phyloP scores from a whole-genome alignment of 2,888 invertebrate species.

The Nycteola revayana region DNA sequence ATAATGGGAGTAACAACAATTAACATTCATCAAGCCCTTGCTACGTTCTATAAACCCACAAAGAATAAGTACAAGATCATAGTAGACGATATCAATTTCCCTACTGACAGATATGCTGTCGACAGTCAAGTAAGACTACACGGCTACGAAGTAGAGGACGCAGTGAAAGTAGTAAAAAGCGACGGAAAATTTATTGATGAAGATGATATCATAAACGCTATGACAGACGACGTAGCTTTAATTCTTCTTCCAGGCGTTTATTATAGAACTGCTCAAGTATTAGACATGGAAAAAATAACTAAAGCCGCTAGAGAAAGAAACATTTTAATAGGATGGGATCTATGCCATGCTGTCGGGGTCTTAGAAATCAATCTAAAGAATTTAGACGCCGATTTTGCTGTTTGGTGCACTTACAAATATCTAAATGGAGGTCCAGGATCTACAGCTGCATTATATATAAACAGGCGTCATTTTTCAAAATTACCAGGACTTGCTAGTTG shows the following conservation, averaged over 20 bases:
- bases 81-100: conserved; percentile 65
- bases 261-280: conserved; percentile 60
- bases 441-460: conserved; percentile 56
- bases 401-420: conserved; percentile 74
- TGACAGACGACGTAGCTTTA: conserved; percentile 62
- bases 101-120: conserved; percentile 66
- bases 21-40: conserved; percentile 61
- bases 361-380: conserved; percentile 57
- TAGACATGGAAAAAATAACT: conserved; percentile 60
- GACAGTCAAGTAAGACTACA: conserved; percentile 64
- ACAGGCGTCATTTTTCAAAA: conserved; percentile 55
- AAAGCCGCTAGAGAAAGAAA: conserved; percentile 50
- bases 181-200: conserved; percentile 50
- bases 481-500: conserved; percentile 63
- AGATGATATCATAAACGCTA: conserved; percentile 57
- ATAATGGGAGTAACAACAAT: conserved; percentile 54
- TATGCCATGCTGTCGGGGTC: conserved; percentile 61
- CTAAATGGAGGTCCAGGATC: conserved; percentile 69
- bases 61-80: conserved; percentile 57
- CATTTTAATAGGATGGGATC: conserved; percentile 66
- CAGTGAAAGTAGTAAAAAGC: conserved; percentile 59
- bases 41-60: conserved; percentile 64
- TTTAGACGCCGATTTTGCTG: conserved; percentile 63
- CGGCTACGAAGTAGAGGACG: conserved; percentile 55
- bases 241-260: conserved; percentile 57